Evolutionary conservation across 2,113 vertebrate species (phyloP), one percentile per base, ranked within the genome.

Genomic region (Glaucidium brasilianum): DNA sequence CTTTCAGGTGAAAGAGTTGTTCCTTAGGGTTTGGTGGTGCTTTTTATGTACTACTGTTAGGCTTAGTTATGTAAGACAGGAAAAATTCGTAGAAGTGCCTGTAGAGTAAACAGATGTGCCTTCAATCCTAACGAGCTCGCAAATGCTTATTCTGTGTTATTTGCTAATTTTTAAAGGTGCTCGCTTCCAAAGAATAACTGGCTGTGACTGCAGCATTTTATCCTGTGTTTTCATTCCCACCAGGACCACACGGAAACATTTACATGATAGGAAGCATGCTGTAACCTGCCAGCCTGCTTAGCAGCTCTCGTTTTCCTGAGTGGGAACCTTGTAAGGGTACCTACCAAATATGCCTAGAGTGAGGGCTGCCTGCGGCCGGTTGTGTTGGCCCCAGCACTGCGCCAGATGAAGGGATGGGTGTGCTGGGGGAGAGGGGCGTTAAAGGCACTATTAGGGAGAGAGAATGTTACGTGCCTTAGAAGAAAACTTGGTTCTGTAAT

Each of bases 291-390:
- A 6, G 6, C n/a, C 66, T 29, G 49, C 49, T 5, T 23, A 14
- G 39, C 67, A 34, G 41, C 56, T 67, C 41, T 29, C 29, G 6
- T 22, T 21, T 25, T 58, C 20, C 66, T 72, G 10, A 34, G 9
- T 15, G 14, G 50, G 1, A 10, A 3, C 43, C 11, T 39, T 12
- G 0, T 1, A 9, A 22, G 0, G 0, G 22, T 11, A 1, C 39
- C 12, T 11, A 1, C 39, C 12, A 26, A 68, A 4, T 0, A 1
- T 4, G 22, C 12, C 10, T 7, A 1, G 43, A 45, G 16, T 16
- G 29, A 22, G 68, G 17, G 35, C 15, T 6, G 2, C 32, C 35
- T 10, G 8, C 2, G 12, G 37, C 17, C 0, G 1, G 2, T 8
- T 26, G 34, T 71, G 56, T 20, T 26, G 58, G 50, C 19, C 22